phyloP scores from a whole-genome alignment of 2,888 invertebrate genomes.

The Ctena decussata region DNA sequence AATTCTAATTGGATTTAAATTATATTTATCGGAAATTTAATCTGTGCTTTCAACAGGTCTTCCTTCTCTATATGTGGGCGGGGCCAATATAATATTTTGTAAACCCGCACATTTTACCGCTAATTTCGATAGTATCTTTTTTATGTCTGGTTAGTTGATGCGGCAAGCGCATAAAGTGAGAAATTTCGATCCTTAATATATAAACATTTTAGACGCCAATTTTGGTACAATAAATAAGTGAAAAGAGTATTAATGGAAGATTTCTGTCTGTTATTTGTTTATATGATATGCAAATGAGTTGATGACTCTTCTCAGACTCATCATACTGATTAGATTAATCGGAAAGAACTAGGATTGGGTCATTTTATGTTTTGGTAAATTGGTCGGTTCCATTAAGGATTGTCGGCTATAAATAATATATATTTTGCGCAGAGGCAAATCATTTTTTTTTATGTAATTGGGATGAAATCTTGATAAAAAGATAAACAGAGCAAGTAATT shows the following conservation, averaged over 20 bases:
- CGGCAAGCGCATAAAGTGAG: neutral
- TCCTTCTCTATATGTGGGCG: neutral
- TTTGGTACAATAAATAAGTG: neutral
- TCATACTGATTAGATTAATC: neutral
- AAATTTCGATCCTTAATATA: neutral
- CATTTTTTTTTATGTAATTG: too few species aligned
- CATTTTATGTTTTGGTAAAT: too few species aligned
- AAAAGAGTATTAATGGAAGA: neutral
- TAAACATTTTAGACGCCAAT: neutral
- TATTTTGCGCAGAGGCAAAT: too few species aligned
- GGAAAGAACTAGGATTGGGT: too few species aligned
- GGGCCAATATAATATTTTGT: neutral
- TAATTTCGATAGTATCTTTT: constrained; percentile 10
- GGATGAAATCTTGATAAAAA: too few species aligned
- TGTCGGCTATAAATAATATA: neutral
- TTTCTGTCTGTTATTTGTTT: neutral
- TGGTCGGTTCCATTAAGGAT: neutral
- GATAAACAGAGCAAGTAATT: too few species aligned
- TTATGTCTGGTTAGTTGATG: neutral
- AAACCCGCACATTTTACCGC: neutral
- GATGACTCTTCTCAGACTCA: neutral
- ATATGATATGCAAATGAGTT: neutral
- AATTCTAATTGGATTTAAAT: constrained; percentile 5
- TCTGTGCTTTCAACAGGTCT: neutral
- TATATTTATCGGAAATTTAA: neutral